Percentiles rank a stretch among this genome's conserved stretches.
Evolutionary conservation across 1,140 invertebrate species (phyloP).

Genomic region (Halesus radiatus): DNA sequence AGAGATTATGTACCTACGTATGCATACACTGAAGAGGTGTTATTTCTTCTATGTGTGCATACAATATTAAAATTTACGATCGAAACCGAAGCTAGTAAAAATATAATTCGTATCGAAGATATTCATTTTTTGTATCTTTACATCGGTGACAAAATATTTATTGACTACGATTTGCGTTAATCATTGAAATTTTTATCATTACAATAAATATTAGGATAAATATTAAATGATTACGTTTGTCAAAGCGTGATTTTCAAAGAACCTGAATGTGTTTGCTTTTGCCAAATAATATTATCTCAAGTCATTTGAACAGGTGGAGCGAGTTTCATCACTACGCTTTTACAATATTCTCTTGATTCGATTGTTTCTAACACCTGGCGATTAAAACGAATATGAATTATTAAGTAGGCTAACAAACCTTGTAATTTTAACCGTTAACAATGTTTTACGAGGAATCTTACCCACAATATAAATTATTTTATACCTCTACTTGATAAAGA

Average conservation of each 20-base stretch:
- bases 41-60: no score
- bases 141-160: no score
- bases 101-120: no score
- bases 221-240: background rate
- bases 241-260: background rate
- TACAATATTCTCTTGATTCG: constrained; percentile 2
- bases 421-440: constrained; percentile 1
- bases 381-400: constrained; percentile 3
- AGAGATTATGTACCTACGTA: no score
- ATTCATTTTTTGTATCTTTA: no score
- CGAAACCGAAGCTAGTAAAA: no score
- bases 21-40: no score
- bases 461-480: no score
- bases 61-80: no score
- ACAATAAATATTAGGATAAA: background rate
- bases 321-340: background rate
- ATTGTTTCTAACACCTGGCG: background rate
- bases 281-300: background rate
- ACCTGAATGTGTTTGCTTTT: background rate
- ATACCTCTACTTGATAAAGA: no score
- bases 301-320: background rate
- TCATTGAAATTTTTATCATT: background rate
- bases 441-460: background rate
- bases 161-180: no score
- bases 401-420: constrained; percentile 17